A percentile compares a stretch with the other conserved stretches of the same genome.
Conservation (phyloP, 2,113 vertebrate species). For the Ginglymostoma cirratum region DNA sequence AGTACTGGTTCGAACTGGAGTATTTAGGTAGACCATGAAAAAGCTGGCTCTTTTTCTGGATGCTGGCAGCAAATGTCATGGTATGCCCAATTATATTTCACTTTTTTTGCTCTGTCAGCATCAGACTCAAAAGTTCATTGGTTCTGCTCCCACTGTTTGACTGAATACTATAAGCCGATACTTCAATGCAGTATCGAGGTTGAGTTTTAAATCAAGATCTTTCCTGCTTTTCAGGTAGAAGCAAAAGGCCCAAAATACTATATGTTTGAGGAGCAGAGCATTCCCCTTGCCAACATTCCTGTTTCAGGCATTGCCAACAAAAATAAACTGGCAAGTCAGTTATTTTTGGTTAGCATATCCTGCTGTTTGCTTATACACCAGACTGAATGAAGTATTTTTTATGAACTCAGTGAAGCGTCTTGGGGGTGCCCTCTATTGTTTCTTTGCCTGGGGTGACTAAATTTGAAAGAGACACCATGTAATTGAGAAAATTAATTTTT, state of each 20-base stretch:
- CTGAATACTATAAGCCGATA: neutral
- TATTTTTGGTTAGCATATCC: neutral
- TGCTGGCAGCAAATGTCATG: neutral
- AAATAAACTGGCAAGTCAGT: neutral
- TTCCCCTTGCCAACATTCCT: neutral
- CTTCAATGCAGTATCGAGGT: neutral
- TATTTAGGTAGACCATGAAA: neutral
- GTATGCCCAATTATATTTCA: neutral
- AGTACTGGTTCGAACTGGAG: neutral
- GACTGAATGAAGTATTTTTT: too few species aligned
- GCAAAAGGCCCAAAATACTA: neutral
- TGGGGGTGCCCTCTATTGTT: neutral
- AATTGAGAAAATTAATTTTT: neutral
- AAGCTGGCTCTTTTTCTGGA: neutral
- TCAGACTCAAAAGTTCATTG: neutral
- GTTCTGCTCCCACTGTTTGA: neutral
- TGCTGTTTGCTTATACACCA: neutral
- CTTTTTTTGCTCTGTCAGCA: neutral
- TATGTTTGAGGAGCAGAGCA: neutral
- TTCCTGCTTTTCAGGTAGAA: neutral
- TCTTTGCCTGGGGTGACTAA: neutral
- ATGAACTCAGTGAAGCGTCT: neutral
- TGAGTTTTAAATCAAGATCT: neutral
- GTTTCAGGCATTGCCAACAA: neutral
- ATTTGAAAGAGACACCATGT: neutral